These are phyloP conservation scores for Xestoiulus laeticollis DNA, from an alignment of 2,888 invertebrate species.

Conservation along the genomic window DNA sequence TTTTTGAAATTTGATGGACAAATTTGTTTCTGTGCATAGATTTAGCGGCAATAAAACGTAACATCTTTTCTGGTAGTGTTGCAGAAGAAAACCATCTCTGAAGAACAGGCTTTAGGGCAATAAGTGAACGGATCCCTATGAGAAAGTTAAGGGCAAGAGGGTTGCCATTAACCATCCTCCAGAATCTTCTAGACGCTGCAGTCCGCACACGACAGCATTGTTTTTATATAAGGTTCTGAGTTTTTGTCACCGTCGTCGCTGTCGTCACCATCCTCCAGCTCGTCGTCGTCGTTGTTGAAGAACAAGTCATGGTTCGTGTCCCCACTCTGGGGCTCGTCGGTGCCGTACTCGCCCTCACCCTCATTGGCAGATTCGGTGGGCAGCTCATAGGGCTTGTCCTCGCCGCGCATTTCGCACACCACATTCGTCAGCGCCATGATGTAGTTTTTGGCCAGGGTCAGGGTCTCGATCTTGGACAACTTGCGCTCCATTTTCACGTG, in stretches of 20 bases:
- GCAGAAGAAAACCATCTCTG: no score
- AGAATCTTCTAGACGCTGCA: background rate
- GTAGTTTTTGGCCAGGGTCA: constrained; percentile 88
- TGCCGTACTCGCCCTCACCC: constrained; percentile 56
- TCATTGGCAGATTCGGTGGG: constrained; percentile 55
- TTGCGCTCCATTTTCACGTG: constrained; percentile 85
- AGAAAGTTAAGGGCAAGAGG: background rate
- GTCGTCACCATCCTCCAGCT: constrained; percentile 55
- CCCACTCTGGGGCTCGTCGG: constrained; percentile 31
- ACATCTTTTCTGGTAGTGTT: no score
- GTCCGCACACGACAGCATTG: background rate
- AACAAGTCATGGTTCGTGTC: constrained; percentile 32
- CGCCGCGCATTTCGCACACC: constrained; percentile 81
- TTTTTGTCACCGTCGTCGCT: constrained; percentile 56
- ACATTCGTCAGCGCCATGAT: constrained; percentile 88
- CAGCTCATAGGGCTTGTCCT: constrained; percentile 73
- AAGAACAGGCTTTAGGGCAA: no score
- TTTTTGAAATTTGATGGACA: background rate
- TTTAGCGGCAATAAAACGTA: background rate
- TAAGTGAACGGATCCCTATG: no score
- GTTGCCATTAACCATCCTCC: background rate
- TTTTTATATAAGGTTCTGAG: constrained; percentile 44
- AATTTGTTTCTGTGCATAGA: background rate
- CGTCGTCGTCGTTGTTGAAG: constrained; percentile 51
- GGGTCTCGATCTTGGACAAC: constrained; percentile 86